Percentiles rank a stretch among this genome's conserved stretches.
phyloP scores from a whole-genome alignment of 2,888 invertebrate genomes.

The Chorisops tibialis region DNA sequence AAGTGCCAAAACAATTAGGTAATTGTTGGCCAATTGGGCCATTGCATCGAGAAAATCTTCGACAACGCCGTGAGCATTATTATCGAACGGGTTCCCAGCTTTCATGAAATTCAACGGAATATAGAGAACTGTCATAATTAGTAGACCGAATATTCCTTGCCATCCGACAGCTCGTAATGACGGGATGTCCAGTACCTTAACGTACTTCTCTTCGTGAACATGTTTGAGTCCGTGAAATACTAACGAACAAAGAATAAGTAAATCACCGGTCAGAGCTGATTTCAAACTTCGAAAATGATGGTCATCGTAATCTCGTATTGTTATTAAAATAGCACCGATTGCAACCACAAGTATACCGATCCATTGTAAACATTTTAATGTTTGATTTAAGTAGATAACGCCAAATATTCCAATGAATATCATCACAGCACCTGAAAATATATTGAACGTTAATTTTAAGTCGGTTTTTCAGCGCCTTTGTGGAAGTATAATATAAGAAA shows the following conservation, averaged over 20 bases:
- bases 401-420: conserved; percentile 86
- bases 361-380: conserved; percentile 68
- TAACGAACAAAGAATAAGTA: conserved; percentile 71
- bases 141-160: conserved; percentile 81
- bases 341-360: conserved; percentile 70
- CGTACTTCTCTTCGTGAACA: conserved; percentile 92
- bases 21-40: conserved; percentile 67
- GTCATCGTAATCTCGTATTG: conserved; percentile 64
- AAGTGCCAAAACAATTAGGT: conserved; percentile 62
- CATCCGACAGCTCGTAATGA: conserved; percentile 90
- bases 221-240: conserved; percentile 86
- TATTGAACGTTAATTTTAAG: no score
- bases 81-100: conserved; percentile 71
- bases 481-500: no score
- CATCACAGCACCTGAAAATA: conserved; percentile 73
- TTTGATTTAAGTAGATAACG: conserved; percentile 71
- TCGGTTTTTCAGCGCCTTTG: no score
- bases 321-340: conserved; percentile 68
- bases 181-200: conserved; percentile 79
- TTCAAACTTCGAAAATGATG: conserved; percentile 57
- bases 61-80: conserved; percentile 69
- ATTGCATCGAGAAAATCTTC: conserved; percentile 86
- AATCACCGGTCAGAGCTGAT: conserved; percentile 76
- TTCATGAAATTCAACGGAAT: conserved; percentile 79
- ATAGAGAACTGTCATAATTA: conserved; percentile 60